phyloP scores from a whole-genome alignment of 2,797 vertebrate genomes.

The Lutjanus argentimaculatus region DNA sequence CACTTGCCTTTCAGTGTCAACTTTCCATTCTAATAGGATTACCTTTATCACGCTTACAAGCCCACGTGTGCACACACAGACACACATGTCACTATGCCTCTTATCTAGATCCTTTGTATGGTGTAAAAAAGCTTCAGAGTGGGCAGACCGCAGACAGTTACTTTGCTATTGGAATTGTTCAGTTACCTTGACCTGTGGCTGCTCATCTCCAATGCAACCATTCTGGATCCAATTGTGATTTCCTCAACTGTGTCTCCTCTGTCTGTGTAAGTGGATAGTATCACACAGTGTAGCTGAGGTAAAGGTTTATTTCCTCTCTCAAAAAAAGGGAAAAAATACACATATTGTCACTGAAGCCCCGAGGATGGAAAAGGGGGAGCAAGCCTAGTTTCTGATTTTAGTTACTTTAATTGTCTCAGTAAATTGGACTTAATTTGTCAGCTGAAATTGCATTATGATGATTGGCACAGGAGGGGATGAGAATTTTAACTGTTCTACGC shows the following conservation, averaged over 20 bases:
- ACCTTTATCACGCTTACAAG: conserved; percentile 38
- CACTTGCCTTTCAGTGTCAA: conserved; percentile 59
- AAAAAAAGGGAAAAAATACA: conserved; percentile 6
- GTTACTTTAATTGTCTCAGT: conserved; percentile 69
- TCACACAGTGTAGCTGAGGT: conserved; percentile 24
- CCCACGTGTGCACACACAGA: not conserved
- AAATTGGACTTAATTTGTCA: conserved; percentile 82
- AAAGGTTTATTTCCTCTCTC: conserved; percentile 24
- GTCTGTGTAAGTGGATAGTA: too few relatives aligned
- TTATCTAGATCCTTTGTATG: conserved; percentile 68
- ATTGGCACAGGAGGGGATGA: conserved; percentile 82
- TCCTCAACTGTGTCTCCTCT: conserved; percentile 48
- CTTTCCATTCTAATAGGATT: conserved; percentile 53
- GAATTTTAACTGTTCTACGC: conserved; percentile 58
- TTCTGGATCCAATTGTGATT: conserved; percentile 54
- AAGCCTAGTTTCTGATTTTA: conserved; percentile 53
- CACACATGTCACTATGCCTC: conserved; percentile 35
- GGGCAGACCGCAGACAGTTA: conserved; percentile 30
- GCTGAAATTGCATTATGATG: conserved; percentile 79
- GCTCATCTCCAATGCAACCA: conserved; percentile 49
- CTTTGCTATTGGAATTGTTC: conserved; percentile 53
- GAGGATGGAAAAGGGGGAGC: not conserved
- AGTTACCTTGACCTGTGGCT: conserved; percentile 49
- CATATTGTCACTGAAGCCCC: conserved; percentile 16
- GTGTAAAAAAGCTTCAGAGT: conserved; percentile 62